Conservation (phyloP, 2,888 invertebrate species). For the Oligia strigilis region DNA sequence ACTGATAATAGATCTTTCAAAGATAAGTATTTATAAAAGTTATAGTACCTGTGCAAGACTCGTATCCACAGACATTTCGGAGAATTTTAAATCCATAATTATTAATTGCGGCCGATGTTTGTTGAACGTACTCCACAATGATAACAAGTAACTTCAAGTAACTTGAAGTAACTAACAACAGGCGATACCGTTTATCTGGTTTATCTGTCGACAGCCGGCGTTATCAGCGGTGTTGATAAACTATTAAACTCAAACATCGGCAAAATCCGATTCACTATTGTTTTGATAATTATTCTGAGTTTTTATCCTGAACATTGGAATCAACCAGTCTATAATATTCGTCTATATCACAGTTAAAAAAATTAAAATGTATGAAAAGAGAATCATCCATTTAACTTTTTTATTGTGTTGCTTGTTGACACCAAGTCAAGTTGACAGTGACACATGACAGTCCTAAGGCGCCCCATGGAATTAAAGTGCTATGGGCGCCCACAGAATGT, state of each 20-base stretch:
- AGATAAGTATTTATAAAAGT: background rate
- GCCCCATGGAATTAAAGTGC: background rate
- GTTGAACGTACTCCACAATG: background rate
- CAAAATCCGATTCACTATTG: background rate
- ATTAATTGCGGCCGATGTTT: background rate
- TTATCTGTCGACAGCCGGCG: background rate
- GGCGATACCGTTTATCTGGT: background rate
- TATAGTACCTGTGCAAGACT: conserved; percentile 54
- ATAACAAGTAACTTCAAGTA: background rate
- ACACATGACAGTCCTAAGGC: background rate
- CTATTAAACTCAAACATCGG: conserved; percentile 10
- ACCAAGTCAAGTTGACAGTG: background rate
- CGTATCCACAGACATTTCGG: conserved; percentile 57
- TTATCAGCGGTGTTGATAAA: conserved; percentile 31
- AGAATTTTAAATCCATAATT: conserved; percentile 57
- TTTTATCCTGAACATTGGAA: background rate
- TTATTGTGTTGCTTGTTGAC: background rate
- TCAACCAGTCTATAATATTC: background rate
- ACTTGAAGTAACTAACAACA: background rate
- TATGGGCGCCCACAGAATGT: background rate
- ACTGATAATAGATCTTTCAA: background rate
- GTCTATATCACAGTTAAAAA: background rate
- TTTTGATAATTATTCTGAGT: background rate
- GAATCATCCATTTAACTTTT: background rate
- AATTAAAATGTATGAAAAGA: background rate